phyloP scores from a whole-genome alignment of 2,797 vertebrate genomes.

The Enteromius viviparus region DNA sequence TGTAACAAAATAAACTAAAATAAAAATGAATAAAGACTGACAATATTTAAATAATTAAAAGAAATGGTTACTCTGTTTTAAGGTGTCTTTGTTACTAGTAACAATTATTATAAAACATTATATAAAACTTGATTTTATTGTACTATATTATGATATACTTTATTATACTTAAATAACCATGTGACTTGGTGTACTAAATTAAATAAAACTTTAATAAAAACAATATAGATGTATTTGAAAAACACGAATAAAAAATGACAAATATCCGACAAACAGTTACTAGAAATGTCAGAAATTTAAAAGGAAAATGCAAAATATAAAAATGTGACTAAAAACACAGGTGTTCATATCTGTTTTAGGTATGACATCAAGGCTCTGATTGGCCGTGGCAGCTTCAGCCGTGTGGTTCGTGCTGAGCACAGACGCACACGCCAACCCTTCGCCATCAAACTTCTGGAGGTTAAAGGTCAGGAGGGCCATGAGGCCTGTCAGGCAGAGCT shows the following conservation, averaged over 20 bases:
- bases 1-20: background rate
- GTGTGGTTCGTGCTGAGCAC: constrained; percentile 72
- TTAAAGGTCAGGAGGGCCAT: constrained; percentile 63
- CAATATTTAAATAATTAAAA: background rate
- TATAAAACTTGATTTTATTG: background rate
- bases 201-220: background rate
- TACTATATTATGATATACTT: no score
- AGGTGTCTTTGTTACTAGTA: background rate
- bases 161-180: no score
- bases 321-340: background rate
- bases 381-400: constrained; percentile 74
- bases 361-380: constrained; percentile 78
- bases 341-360: constrained; percentile 59
- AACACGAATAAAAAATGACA: background rate
- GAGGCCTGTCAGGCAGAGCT: constrained; percentile 71
- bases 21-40: background rate
- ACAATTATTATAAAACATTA: background rate
- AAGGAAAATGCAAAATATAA: background rate
- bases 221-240: no score
- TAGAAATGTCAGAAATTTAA: background rate
- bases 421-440: constrained; percentile 69
- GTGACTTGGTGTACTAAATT: no score
- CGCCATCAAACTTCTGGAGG: constrained; percentile 77
- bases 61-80: background rate
- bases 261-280: background rate